Evolutionary conservation across 2,797 vertebrate genomes (phyloP).

Genomic region (Leuciscus waleckii): DNA sequence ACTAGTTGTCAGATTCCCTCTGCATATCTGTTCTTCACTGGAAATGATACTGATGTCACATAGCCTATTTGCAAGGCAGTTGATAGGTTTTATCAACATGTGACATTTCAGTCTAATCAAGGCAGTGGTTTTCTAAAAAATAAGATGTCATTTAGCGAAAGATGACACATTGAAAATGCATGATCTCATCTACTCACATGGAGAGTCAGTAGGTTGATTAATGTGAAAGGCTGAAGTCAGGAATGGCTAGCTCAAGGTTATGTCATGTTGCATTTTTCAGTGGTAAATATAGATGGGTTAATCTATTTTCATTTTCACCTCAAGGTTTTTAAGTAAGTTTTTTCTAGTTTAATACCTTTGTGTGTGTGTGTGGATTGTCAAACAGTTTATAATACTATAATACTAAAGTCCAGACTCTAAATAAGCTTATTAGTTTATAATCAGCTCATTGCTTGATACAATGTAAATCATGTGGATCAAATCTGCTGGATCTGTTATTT

Average conservation of each 20-base stretch:
- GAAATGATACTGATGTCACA: conserved; percentile 6
- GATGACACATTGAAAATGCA: background rate
- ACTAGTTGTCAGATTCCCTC: background rate
- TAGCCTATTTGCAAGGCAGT: background rate
- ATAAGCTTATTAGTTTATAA: conserved; percentile 4
- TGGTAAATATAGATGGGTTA: background rate
- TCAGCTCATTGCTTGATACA: background rate
- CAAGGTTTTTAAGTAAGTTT: background rate
- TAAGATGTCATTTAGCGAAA: background rate
- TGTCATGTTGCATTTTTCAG: background rate
- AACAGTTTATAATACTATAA: background rate
- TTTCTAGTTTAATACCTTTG: background rate
- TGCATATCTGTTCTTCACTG: background rate
- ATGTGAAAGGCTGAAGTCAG: background rate
- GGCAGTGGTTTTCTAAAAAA: background rate
- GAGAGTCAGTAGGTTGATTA: background rate
- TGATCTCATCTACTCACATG: background rate
- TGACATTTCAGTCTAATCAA: background rate
- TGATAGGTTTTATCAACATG: background rate
- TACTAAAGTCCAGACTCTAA: background rate
- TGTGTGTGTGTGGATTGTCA: background rate
- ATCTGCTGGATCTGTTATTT: background rate
- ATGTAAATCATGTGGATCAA: background rate
- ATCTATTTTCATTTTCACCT: background rate
- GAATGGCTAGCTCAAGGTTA: conserved; percentile 12